phyloP scores from a whole-genome alignment of 2,797 vertebrate species.

The Scarus forsteni region DNA sequence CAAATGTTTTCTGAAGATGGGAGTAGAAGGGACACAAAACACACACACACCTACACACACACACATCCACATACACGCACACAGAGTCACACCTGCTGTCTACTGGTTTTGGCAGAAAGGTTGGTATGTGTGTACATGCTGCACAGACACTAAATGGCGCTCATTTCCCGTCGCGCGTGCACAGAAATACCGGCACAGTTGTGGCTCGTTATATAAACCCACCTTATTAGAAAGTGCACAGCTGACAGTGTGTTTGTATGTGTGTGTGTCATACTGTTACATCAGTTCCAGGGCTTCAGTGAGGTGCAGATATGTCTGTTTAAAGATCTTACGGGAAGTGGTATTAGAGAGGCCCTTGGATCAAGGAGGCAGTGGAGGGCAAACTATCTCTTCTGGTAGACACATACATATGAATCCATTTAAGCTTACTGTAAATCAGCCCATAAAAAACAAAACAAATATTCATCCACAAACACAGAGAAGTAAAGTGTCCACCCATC shows the following conservation, averaged over 20 bases:
- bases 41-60: conserved; percentile 17
- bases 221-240: conserved; percentile 71
- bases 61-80: conserved; percentile 14
- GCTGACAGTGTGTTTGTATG: conserved; percentile 56
- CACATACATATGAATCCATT: neutral
- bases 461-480: neutral
- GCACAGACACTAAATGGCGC: conserved; percentile 68
- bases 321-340: conserved; percentile 67
- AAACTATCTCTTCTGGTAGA: conserved; percentile 32
- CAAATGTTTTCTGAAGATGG: conserved; percentile 38
- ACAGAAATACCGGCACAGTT: conserved; percentile 61
- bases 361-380: conserved; percentile 18
- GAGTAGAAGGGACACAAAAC: conserved; percentile 16
- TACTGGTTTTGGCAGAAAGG: conserved; percentile 55
- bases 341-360: conserved; percentile 22
- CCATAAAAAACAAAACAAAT: conserved; percentile 18
- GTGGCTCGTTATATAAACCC: conserved; percentile 72
- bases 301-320: conserved; percentile 45
- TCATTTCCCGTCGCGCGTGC: conserved; percentile 55
- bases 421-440: neutral
- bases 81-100: conserved; percentile 69
- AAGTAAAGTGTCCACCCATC: neutral
- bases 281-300: conserved; percentile 64
- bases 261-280: conserved; percentile 57
- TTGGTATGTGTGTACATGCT: conserved; percentile 53